These are phyloP conservation scores for Tipula helvola DNA, from an alignment of 2,888 invertebrate species.

Conservation along the genomic window DNA sequence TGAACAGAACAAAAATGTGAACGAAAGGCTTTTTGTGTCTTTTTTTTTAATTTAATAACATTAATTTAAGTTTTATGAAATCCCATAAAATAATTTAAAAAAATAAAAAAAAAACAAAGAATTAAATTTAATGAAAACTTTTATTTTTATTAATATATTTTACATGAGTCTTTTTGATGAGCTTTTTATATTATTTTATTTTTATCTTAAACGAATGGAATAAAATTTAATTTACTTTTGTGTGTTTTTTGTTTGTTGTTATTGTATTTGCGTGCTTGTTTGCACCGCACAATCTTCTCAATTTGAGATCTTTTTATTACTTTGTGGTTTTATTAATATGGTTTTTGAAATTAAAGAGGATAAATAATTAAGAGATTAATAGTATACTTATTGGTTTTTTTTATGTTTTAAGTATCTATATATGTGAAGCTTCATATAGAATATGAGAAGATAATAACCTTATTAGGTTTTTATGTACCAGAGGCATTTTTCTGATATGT, in stretches of 20 bases:
- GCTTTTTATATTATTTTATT: neutral
- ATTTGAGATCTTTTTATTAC: neutral
- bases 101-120: neutral
- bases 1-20: neutral
- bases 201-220: neutral
- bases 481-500: neutral
- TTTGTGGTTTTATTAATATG: neutral
- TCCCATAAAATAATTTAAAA: neutral
- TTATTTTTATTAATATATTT: neutral
- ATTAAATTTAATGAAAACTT: neutral
- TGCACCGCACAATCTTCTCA: neutral
- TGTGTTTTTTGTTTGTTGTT: neutral
- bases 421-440: neutral
- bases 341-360: neutral
- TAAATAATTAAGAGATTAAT: conserved; percentile 4
- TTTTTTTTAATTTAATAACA: neutral
- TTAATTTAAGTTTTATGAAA: neutral
- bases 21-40: neutral
- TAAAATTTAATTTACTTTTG: neutral
- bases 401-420: neutral
- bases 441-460: neutral
- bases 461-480: neutral
- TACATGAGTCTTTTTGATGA: neutral
- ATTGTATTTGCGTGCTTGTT: neutral
- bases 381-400: neutral